Conservation (phyloP, 2,797 vertebrate species). For the Gila robusta region DNA sequence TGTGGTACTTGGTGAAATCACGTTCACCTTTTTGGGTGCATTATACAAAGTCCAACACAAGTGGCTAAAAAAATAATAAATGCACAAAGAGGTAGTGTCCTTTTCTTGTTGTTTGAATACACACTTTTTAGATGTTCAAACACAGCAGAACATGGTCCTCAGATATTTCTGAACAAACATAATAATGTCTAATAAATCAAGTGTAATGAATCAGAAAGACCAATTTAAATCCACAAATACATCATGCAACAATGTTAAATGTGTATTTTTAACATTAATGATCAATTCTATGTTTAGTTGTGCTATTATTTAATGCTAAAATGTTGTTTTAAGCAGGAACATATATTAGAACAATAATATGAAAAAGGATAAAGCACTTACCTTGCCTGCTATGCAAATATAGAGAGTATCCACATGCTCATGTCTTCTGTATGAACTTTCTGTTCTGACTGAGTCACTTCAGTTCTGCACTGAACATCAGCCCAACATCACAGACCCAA, state of each 20-base stretch:
- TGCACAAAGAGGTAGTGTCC: background rate
- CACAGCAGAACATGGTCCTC: background rate
- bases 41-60: slow-evolving; percentile 4
- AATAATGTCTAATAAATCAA: background rate
- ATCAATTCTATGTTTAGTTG: background rate
- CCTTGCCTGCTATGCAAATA: background rate
- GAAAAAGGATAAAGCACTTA: background rate
- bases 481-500: slow-evolving; percentile 1
- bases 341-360: background rate
- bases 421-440: slow-evolving; percentile 10
- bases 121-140: background rate
- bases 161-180: background rate
- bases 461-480: background rate
- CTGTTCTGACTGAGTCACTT: slow-evolving; percentile 26
- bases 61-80: background rate
- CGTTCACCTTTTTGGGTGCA: too few species aligned
- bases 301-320: background rate
- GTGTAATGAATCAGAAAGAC: background rate
- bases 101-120: background rate
- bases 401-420: background rate
- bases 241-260: background rate
- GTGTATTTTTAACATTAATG: background rate
- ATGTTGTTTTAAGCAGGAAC: background rate
- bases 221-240: background rate
- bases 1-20: too few species aligned